phyloP scores from a whole-genome alignment of 2,888 invertebrate species.

The Orgyia antiqua region DNA sequence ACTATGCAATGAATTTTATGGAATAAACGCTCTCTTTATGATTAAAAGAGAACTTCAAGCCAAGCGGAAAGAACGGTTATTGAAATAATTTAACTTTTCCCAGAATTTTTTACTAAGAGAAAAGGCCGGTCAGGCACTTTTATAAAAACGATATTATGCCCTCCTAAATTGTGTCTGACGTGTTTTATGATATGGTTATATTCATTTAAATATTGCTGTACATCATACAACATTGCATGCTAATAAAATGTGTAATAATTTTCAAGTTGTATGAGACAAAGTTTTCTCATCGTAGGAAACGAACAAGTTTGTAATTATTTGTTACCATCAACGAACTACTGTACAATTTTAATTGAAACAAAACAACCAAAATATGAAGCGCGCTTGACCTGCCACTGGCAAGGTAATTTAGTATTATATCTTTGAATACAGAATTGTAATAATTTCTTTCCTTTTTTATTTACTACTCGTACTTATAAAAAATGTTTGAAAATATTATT shows the following conservation, averaged over 20 bases:
- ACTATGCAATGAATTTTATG: too few species aligned
- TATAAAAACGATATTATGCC: conserved; percentile 13
- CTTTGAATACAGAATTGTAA: too few species aligned
- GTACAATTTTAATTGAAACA: conserved; percentile 60
- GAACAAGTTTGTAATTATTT: conserved; percentile 65
- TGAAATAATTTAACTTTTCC: conserved; percentile 18
- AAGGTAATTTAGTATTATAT: conserved; percentile 35
- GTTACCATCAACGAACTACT: conserved; percentile 45
- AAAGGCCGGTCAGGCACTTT: conserved; percentile 15
- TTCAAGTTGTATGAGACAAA: conserved; percentile 42
- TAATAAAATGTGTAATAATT: conserved; percentile 21
- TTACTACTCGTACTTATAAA: too few species aligned
- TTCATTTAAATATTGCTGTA: conserved; percentile 13
- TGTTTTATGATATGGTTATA: conserved; percentile 14
- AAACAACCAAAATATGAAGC: conserved; percentile 51
- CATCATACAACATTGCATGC: conserved; percentile 18
- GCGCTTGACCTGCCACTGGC: conserved; percentile 46
- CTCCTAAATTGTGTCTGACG: conserved; percentile 20
- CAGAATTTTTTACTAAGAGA: conserved; percentile 16
- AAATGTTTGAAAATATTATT: too few species aligned
- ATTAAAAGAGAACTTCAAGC: conserved; percentile 19
- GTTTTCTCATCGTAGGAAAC: conserved; percentile 57
- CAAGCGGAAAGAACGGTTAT: conserved; percentile 13
- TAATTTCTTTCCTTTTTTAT: too few species aligned
- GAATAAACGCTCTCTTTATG: conserved; percentile 11